phyloP scores from a whole-genome alignment of 2,888 invertebrate genomes.

The Myopa testacea region DNA sequence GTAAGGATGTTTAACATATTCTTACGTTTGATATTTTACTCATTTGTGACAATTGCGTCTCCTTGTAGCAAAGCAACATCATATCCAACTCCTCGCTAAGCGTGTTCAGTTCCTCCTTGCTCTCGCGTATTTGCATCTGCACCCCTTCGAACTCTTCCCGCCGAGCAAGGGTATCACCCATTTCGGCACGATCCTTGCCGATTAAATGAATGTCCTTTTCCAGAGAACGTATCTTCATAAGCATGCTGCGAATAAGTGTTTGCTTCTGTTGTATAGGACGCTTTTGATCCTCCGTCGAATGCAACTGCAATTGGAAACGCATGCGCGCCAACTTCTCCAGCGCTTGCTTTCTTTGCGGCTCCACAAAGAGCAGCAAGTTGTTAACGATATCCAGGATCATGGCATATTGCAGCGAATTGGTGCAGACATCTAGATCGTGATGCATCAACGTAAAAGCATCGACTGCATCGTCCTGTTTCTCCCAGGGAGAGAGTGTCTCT shows the following conservation, averaged over 20 bases:
- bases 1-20: background rate
- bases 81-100: slow-evolving; percentile 95
- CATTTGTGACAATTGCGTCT: slow-evolving; percentile 75
- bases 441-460: slow-evolving; percentile 99
- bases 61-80: slow-evolving; percentile 93
- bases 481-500: slow-evolving; percentile 80
- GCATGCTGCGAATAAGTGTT: slow-evolving; percentile 79
- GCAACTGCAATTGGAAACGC: slow-evolving; percentile 93
- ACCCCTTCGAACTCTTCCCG: slow-evolving; percentile 79
- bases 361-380: slow-evolving; percentile 95
- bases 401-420: slow-evolving; percentile 93
- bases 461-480: slow-evolving; percentile 86
- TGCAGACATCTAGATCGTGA: slow-evolving; percentile 97
- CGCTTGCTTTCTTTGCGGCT: slow-evolving; percentile 93
- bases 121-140: slow-evolving; percentile 79
- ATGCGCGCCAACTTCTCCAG: slow-evolving; percentile 87
- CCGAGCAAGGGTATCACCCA: slow-evolving; percentile 72
- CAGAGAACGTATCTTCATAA: slow-evolving; percentile 84
- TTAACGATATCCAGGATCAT: slow-evolving; percentile 98
- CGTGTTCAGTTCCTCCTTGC: slow-evolving; percentile 87
- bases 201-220: slow-evolving; percentile 92
- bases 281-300: slow-evolving; percentile 90
- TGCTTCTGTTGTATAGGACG: slow-evolving; percentile 92
- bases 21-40: slow-evolving; percentile 72
- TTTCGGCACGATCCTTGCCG: slow-evolving; percentile 82